Base-by-base conservation (phyloP, 2,797 vertebrate genomes). In the Spinus olivaceus region DNA sequence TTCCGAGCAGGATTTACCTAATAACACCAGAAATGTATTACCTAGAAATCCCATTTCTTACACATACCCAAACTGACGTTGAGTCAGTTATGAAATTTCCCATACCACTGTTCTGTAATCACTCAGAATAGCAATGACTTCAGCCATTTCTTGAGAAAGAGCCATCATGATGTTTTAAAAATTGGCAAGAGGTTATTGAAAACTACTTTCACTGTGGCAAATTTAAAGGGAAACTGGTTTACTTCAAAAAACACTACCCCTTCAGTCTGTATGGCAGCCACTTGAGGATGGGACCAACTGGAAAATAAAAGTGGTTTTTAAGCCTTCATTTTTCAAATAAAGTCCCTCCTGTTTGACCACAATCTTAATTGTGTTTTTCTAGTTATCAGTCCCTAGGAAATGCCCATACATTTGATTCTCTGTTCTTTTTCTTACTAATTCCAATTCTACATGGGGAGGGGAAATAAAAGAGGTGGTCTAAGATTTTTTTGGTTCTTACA, bases 41-140 rank as follows among this genome's bases (percentile, higher is more conserved):
- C 66, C 73, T 94, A 69, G 69, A 94, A 96, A 84, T 88, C 60
- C 67, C 72, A 85, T 81, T 92, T 82, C 76, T 92, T 87, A 41
- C 90, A 84, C 7, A 8, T 32, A 67, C 28, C 35, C 28, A 33
- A 71, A 81, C 1, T 35, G 53, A 65, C 15, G 13, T 51, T 72
- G 53, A 8, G 0, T 74, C 84, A 86, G 65, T 54, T 69, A 21
- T 61, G 61, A 87, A 50, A 86, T 80, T 96, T 90, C 79, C 81
- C 88, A 67, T 33, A 71, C 46, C 74, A 33, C 90, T 57, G 14
- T 17, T 72, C 72, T 88, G 65, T 33, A 15, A 56, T 91, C 47
- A 74, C 76, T 83, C 87, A 90, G 65, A 94, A 74, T 4, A 91
- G 65, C 50, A 59, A 50, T 86, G 76, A 83, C 54, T 91, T 95